Base-by-base conservation (phyloP, 2,113 vertebrate species). In the Cheilinus undulatus region DNA sequence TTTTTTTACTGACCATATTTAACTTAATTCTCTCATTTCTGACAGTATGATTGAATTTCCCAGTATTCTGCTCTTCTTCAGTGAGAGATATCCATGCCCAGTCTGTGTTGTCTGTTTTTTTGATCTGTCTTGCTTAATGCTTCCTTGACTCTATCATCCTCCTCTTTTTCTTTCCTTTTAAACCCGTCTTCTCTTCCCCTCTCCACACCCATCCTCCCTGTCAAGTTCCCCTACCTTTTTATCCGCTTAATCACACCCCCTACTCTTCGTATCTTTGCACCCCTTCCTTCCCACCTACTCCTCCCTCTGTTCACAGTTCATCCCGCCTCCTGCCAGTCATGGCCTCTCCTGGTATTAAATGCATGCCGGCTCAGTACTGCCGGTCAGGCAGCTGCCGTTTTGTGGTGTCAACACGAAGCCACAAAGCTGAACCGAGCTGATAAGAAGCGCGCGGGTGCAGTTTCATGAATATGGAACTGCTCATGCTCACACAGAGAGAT, bases 381-480 rank as follows among this genome's bases (percentile, higher is more conserved):
- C 6, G 45, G 73, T 74, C 68, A 54, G 76, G 54, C 14, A 3
- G 51, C 60, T 11, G 46, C 10, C 0, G 60, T 38, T 67, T 62
- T 63, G 57, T 27, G 22, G 65, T 24, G 71, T 78, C 73, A 66
- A 69, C 74, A 51, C 0, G 22, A 45, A 64, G 38, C 58, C 45
- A 52, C 51, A 34, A 76, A 82, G 68, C 77, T 89, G 82, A 82
- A 67, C 53, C 8, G 6, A 65, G 59, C 53, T 71, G 87, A 88
- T 88, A 89, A 88, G 77, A 84, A 67, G 53, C 23, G 1, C 67
- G 42, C 8, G 40, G 42, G 61, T 54, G 71, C 59, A 4, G 26
- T 57, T 45, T 86, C 74, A 81, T 89, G 62, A 77, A 86, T 88
- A 87, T 84, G 78, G 51, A 88, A 49, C 19, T 0, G 8, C 1